Evolutionary conservation across 2,797 vertebrate genomes (phyloP).

Genomic region (Dicrostonyx torquatus): DNA sequence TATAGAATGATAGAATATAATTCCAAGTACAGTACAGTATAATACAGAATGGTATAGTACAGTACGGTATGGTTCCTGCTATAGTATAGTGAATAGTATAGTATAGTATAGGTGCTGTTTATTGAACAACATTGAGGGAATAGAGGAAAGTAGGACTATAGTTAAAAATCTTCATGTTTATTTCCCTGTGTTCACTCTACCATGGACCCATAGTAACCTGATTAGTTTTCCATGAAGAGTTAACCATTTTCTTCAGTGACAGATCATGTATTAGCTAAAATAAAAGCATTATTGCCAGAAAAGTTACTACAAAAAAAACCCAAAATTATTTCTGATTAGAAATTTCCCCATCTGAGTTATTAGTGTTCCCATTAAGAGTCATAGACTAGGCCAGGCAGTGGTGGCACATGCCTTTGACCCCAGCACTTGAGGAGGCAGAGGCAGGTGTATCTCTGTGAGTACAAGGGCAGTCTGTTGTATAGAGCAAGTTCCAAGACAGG

Average conservation of each 20-base stretch:
- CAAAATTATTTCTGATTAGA: background rate
- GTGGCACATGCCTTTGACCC: too few relatives aligned
- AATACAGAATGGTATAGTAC: too few relatives aligned
- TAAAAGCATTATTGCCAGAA: background rate
- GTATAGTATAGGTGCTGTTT: background rate
- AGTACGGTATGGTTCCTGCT: background rate
- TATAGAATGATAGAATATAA: too few relatives aligned
- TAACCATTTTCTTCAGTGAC: background rate
- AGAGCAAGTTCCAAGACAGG: too few relatives aligned
- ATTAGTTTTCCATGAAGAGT: slow-evolving; percentile 23
- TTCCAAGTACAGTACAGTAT: background rate
- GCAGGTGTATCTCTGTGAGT: too few relatives aligned
- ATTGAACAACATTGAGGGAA: background rate
- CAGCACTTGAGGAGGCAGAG: too few relatives aligned
- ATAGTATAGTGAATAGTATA: background rate
- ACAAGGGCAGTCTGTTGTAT: too few relatives aligned
- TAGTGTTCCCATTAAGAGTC: background rate
- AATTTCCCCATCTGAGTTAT: background rate
- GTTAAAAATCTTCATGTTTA: background rate
- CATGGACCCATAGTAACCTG: background rate
- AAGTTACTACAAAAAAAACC: background rate
- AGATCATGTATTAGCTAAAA: background rate
- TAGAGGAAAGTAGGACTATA: background rate
- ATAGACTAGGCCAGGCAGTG: background rate
- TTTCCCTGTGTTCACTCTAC: background rate